Evolutionary conservation across 2,113 vertebrate species (phyloP).

Genomic region (Ondatra zibethicus): DNA sequence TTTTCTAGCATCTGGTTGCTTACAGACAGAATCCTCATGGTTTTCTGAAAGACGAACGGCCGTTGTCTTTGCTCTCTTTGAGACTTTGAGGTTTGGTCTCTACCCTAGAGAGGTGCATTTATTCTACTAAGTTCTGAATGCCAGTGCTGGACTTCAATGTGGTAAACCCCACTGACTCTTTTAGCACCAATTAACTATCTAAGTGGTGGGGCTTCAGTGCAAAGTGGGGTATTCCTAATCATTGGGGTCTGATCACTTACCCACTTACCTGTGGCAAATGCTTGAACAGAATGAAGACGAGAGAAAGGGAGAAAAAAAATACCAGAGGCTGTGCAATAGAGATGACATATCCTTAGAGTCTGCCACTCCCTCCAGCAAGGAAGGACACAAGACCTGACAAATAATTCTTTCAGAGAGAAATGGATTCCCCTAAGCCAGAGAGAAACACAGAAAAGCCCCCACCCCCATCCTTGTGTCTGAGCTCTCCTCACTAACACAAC

Average conservation of each 20-base stretch:
- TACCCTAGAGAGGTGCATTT: neutral
- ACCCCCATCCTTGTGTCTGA: rapidly evolving
- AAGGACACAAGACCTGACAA: neutral
- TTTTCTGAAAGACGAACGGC: neutral
- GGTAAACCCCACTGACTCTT: neutral
- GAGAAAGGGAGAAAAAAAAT: rapidly evolving
- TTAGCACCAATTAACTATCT: rapidly evolving
- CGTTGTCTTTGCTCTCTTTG: neutral
- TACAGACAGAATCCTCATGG: neutral
- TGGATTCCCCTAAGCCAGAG: neutral
- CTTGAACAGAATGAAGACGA: rapidly evolving
- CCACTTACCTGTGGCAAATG: neutral
- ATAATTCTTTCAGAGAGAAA: neutral
- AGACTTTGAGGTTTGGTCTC: neutral
- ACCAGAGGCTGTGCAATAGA: rapidly evolving
- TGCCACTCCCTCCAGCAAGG: no score
- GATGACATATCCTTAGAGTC: rapidly evolving
- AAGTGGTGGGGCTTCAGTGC: neutral
- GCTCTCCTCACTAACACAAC: neutral
- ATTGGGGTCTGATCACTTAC: neutral
- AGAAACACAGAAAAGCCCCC: rapidly evolving
- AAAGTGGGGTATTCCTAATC: no score
- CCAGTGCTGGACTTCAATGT: neutral
- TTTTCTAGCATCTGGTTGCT: neutral
- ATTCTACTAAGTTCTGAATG: neutral